Percentiles rank a stretch among this genome's conserved stretches.
These are phyloP conservation scores for Aepyceros melampus DNA, from an alignment of 2,113 vertebrate genomes.

Conservation along the genomic window DNA sequence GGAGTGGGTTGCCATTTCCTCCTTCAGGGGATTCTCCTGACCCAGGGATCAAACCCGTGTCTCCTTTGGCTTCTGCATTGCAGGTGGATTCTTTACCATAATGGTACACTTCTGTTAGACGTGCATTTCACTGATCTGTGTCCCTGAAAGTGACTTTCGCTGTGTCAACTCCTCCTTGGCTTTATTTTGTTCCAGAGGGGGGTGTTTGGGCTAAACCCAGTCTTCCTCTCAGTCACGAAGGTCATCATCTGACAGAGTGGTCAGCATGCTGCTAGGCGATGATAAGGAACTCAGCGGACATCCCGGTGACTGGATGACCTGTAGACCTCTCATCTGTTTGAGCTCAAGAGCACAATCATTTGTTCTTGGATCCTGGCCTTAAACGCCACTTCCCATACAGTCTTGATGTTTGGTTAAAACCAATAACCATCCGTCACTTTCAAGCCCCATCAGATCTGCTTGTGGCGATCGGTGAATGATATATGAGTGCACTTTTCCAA, in stretches of 20 bases:
- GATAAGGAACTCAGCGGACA: background rate
- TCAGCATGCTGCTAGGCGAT: background rate
- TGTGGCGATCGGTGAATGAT: background rate
- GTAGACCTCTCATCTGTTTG: background rate
- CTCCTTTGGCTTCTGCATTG: background rate
- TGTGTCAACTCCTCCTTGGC: background rate
- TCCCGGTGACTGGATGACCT: background rate
- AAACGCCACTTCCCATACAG: background rate
- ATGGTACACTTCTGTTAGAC: background rate
- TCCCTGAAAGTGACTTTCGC: background rate
- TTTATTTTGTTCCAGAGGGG: background rate
- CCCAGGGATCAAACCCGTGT: background rate
- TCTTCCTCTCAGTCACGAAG: background rate
- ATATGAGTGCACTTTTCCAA: background rate
- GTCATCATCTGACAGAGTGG: background rate
- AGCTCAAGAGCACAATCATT: background rate
- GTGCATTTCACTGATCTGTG: background rate
- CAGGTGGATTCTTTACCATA: background rate
- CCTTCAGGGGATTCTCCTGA: background rate
- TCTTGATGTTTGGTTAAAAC: constrained; percentile 29
- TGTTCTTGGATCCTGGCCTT: background rate
- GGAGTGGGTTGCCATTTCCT: background rate
- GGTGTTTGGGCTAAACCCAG: background rate
- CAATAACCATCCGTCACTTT: background rate
- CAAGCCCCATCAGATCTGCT: background rate